phyloP scores from a whole-genome alignment of 2,797 vertebrate species.

The Tamandua tetradactyla region DNA sequence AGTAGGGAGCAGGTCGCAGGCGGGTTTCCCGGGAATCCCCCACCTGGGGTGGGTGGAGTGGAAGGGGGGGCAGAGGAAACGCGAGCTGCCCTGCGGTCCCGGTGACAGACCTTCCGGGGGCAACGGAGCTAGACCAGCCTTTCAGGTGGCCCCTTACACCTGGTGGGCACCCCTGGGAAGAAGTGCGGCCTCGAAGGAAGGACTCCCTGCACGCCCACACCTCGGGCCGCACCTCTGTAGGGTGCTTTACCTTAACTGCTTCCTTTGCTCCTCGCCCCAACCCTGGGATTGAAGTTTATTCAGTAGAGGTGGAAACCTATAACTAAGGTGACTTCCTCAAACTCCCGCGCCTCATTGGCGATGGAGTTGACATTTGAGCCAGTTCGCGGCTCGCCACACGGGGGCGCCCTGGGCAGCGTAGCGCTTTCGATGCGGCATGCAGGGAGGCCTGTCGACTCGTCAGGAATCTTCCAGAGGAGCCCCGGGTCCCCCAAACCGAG shows the following conservation, averaged over 20 bases:
- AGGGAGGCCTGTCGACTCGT: not conserved
- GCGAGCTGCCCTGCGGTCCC: no score
- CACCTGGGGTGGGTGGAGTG: not conserved
- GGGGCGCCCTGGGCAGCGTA: no score
- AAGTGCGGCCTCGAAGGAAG: rapidly evolving
- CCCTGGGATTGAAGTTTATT: not conserved
- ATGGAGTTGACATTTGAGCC: not conserved
- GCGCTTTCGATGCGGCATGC: not conserved
- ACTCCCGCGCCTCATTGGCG: rapidly evolving
- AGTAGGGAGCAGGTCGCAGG: not conserved
- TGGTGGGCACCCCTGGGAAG: no score
- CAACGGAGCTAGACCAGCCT: not conserved
- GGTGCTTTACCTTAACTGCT: rapidly evolving
- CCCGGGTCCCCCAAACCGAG: not conserved
- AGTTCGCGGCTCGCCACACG: no score
- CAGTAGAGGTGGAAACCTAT: not conserved
- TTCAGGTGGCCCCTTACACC: not conserved
- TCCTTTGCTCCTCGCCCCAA: not conserved
- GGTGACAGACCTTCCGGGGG: rapidly evolving
- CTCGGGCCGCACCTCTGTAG: no score
- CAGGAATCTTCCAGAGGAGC: not conserved
- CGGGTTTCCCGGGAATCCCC: not conserved
- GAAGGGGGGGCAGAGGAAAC: not conserved
- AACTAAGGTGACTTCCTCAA: not conserved
- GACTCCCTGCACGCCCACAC: not conserved